These are phyloP conservation scores for Heterotis niloticus DNA, from an alignment of 2,113 vertebrate genomes.

Conservation along the genomic window DNA sequence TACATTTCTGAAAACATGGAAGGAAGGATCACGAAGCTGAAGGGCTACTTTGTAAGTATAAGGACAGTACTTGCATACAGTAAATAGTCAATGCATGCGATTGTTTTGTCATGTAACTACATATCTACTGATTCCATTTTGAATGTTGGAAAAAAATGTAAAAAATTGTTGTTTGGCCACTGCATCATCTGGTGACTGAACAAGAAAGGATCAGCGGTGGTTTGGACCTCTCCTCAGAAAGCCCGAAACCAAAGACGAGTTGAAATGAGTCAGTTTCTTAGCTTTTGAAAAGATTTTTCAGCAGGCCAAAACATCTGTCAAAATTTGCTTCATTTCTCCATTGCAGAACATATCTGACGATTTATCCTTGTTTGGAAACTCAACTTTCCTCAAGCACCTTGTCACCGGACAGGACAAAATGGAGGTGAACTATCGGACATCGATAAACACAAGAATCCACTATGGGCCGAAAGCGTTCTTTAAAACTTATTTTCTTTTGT, in stretches of 20 bases:
- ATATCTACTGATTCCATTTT: no score
- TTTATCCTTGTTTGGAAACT: slow-evolving; percentile 6
- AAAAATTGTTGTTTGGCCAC: no score
- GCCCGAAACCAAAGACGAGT: no score
- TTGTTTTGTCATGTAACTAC: no score
- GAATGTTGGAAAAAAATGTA: no score
- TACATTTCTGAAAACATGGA: slow-evolving; percentile 13
- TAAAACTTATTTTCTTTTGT: background rate
- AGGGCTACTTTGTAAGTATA: slow-evolving; percentile 16
- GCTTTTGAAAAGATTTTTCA: background rate
- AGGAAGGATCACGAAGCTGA: background rate
- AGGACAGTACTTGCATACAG: background rate
- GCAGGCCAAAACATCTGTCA: background rate
- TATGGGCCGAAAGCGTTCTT: background rate
- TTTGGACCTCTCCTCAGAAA: no score
- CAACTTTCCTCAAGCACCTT: slow-evolving; percentile 18
- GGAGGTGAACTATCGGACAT: background rate
- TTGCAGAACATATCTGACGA: slow-evolving; percentile 15
- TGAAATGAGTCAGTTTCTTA: background rate
- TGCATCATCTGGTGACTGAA: no score
- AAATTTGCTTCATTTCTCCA: background rate
- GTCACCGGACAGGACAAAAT: background rate
- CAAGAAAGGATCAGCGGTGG: no score
- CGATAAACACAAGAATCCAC: background rate
- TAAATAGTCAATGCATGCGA: no score